phyloP scores from a whole-genome alignment of 1,140 invertebrate genomes.

The Drosophila mojavensis region DNA sequence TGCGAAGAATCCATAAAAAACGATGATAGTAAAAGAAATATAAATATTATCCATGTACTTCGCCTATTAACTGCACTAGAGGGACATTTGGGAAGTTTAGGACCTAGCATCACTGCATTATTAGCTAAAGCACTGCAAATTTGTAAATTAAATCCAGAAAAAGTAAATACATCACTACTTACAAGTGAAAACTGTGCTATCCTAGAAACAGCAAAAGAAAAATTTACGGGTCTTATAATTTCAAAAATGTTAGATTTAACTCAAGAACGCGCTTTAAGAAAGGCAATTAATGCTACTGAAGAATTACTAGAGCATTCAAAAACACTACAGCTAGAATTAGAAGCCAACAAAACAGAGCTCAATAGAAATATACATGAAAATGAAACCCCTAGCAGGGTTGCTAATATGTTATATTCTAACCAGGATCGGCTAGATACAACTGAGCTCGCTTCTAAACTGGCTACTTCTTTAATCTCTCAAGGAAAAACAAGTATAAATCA shows the following conservation, averaged over 20 bases:
- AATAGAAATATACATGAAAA: not conserved
- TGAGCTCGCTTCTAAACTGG: conserved; percentile 68
- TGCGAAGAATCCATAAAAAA: not conserved
- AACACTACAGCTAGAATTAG: not conserved
- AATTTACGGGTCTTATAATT: conserved; percentile 71
- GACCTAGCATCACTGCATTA: conserved; percentile 89
- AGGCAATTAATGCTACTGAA: conserved; percentile 61
- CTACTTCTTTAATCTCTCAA: conserved; percentile 65
- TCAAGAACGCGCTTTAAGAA: conserved; percentile 64
- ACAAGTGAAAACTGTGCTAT: conserved; percentile 63
- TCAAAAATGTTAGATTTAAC: conserved; percentile 62
- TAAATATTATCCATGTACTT: conserved; percentile 87
- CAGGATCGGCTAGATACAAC: conserved; percentile 51
- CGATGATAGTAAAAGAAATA: not conserved
- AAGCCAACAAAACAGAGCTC: not conserved
- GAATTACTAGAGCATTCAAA: conserved; percentile 43
- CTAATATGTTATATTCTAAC: too few species aligned
- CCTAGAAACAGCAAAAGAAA: conserved; percentile 71
- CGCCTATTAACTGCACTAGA: conserved; percentile 91
- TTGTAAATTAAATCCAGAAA: conserved; percentile 85
- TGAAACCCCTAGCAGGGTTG: not conserved
- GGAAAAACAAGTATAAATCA: conserved; percentile 71
- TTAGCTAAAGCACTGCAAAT: conserved; percentile 89
- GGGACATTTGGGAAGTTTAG: conserved; percentile 90
- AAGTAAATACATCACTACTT: conserved; percentile 42